phyloP scores from a whole-genome alignment of 2,888 invertebrate genomes.

The Taphrorychus bicolor region DNA sequence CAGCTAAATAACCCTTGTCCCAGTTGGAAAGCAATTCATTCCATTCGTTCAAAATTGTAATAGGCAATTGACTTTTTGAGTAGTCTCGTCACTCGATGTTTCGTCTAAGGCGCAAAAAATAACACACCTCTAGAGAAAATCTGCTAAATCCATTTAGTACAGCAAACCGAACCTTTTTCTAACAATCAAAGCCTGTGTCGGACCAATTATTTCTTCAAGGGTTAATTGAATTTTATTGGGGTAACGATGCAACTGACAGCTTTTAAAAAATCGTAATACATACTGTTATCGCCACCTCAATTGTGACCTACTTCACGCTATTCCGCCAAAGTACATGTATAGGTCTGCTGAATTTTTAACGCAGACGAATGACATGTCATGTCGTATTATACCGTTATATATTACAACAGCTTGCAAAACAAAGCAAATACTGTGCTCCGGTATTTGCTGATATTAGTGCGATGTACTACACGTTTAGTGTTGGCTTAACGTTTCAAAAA shows the following conservation, averaged over 20 bases:
- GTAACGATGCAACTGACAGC: neutral
- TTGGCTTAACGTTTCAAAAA: slow-evolving; percentile 31
- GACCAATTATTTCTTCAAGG: neutral
- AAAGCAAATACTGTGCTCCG: slow-evolving; percentile 33
- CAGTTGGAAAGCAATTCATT: slow-evolving; percentile 7
- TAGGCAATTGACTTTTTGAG: slow-evolving; percentile 11
- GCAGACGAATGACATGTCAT: slow-evolving; percentile 33
- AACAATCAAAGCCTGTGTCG: neutral
- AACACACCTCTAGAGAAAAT: neutral
- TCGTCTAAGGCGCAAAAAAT: neutral
- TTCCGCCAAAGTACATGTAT: slow-evolving; percentile 15
- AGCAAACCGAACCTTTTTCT: neutral
- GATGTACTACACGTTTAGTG: slow-evolving; percentile 33
- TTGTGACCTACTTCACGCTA: slow-evolving; percentile 15
- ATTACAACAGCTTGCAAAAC: slow-evolving; percentile 38
- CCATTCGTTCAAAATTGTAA: slow-evolving; percentile 8
- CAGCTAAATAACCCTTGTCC: neutral
- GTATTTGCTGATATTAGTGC: slow-evolving; percentile 36
- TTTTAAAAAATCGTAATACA: neutral
- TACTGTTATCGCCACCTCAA: neutral
- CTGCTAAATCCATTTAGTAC: neutral
- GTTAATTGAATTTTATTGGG: neutral
- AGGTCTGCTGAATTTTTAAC: slow-evolving; percentile 33
- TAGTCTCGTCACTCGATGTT: neutral
- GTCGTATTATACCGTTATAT: slow-evolving; percentile 36